phyloP scores from a whole-genome alignment of 2,888 invertebrate species.

The Nomada hirtipes region DNA sequence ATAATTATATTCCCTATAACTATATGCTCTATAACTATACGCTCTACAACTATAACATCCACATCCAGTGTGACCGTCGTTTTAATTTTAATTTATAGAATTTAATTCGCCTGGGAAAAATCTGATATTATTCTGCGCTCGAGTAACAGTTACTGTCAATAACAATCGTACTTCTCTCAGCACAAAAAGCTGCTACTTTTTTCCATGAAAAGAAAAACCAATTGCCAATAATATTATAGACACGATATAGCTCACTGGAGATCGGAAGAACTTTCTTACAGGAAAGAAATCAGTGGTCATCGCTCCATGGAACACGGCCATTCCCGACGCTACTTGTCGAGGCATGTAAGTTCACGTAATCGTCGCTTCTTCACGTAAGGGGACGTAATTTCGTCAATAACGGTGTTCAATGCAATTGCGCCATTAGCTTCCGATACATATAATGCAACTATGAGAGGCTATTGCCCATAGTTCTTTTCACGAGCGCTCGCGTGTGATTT shows the following conservation, averaged over 20 bases:
- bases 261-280: conserved; percentile 25
- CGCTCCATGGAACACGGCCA: conserved; percentile 34
- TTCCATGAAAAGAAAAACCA: no score
- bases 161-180: no score
- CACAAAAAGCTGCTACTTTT: no score
- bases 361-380: conserved; percentile 29
- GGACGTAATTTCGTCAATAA: conserved; percentile 40
- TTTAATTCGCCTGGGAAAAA: no score
- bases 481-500: not conserved
- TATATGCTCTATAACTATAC: no score
- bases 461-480: no score
- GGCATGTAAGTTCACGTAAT: conserved; percentile 26
- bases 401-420: conserved; percentile 21
- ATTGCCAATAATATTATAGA: not conserved
- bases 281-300: conserved; percentile 35
- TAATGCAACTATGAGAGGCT: not conserved
- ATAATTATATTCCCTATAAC: no score
- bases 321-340: conserved; percentile 8
- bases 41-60: no score
- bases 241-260: not conserved
- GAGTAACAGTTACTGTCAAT: no score
- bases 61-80: no score
- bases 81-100: no score
- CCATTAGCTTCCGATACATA: conserved; percentile 15
- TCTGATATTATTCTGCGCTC: no score